Conservation (phyloP, 2,888 invertebrate genomes). For the Pachydiplax longipennis region DNA sequence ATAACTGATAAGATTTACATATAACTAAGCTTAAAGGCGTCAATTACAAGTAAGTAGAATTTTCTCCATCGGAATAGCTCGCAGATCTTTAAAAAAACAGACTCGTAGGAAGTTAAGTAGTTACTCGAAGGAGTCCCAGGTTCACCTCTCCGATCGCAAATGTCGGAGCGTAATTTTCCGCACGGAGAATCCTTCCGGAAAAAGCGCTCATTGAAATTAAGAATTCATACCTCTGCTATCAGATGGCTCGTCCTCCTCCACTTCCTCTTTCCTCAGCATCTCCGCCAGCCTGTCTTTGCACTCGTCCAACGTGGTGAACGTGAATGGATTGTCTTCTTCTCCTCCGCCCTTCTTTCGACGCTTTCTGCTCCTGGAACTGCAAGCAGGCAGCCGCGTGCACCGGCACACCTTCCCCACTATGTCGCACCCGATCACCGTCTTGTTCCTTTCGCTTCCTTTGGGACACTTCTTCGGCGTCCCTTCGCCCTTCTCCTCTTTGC, state of each 20-base stretch:
- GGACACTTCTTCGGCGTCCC: background rate
- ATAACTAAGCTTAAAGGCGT: too few relatives aligned
- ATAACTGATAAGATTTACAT: too few relatives aligned
- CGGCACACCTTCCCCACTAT: constrained; percentile 1
- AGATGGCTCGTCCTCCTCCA: background rate
- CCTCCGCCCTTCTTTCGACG: background rate
- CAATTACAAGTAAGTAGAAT: too few relatives aligned
- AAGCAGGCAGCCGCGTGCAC: constrained; percentile 5
- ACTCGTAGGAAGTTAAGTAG: too few relatives aligned
- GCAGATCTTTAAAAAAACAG: too few relatives aligned
- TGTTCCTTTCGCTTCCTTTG: background rate
- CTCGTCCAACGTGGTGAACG: background rate
- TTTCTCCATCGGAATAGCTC: too few relatives aligned
- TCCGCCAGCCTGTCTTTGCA: background rate
- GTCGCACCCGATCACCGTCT: constrained; percentile 2
- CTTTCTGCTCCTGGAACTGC: background rate
- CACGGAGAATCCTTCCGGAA: too few relatives aligned
- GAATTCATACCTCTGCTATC: background rate
- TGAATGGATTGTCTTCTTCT: background rate
- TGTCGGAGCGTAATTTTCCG: too few relatives aligned
- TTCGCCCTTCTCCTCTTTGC: background rate
- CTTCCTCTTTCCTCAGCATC: background rate
- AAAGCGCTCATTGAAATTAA: background rate
- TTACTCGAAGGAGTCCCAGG: too few relatives aligned
- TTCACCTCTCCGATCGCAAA: too few relatives aligned